phyloP scores from a whole-genome alignment of 2,113 vertebrate genomes.

The Gavialis gangeticus region DNA sequence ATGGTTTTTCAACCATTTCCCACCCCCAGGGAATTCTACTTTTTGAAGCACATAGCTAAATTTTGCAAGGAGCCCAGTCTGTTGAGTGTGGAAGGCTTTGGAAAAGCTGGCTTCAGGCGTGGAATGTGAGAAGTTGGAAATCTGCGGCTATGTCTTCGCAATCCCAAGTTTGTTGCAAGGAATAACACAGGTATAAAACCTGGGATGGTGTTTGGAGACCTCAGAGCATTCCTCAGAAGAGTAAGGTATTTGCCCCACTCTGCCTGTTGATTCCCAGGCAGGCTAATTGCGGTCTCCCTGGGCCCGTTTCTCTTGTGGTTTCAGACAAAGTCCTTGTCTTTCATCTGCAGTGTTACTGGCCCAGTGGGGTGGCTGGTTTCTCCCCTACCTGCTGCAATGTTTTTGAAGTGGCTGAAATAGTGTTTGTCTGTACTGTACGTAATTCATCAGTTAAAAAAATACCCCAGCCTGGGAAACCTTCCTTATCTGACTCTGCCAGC shows the following conservation, averaged over 20 bases:
- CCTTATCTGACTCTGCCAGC: not conserved
- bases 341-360: not conserved
- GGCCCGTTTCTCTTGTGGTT: no score
- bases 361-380: not conserved
- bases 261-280: no score
- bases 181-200: no score
- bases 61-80: not conserved
- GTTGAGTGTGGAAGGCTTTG: not conserved
- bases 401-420: not conserved
- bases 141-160: not conserved
- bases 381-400: not conserved
- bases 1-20: no score
- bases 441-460: not conserved
- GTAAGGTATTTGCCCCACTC: no score
- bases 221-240: no score
- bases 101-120: not conserved
- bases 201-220: no score
- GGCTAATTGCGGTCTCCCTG: no score
- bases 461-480: not conserved
- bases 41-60: not conserved
- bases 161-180: not conserved
- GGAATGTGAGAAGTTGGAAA: not conserved
- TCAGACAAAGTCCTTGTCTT: not conserved
- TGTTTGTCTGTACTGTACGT: not conserved
- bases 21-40: not conserved